Conservation (phyloP, 2,113 vertebrate species). For the Saccopteryx bilineata region DNA sequence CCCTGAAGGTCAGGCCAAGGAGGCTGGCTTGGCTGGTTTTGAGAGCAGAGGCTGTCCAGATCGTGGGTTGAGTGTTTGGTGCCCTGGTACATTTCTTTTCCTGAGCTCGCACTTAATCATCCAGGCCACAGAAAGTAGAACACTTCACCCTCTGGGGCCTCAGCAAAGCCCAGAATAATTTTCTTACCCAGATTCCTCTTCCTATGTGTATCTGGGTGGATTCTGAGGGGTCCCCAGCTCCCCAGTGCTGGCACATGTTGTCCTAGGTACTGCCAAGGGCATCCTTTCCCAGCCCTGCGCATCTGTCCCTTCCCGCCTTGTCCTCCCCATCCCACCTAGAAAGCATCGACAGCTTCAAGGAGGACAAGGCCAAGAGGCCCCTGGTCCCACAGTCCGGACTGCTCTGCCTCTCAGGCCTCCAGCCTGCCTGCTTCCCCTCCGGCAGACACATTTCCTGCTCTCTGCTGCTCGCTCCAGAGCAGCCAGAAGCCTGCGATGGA, state of each 20-base stretch:
- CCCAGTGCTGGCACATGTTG: conserved; percentile 23
- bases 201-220: conserved; percentile 66
- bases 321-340: not conserved
- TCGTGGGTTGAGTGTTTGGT: not conserved
- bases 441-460: conserved; percentile 76
- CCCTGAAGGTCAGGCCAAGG: conserved; percentile 72
- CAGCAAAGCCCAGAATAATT: conserved; percentile 81
- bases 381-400: not conserved
- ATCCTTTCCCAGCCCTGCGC: not conserved
- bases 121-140: conserved; percentile 81
- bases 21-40: conserved; percentile 62
- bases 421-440: conserved; percentile 60
- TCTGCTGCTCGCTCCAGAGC: conserved; percentile 43
- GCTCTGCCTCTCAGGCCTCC: not conserved
- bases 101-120: conserved; percentile 77
- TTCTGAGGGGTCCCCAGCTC: conserved; percentile 76
- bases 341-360: not conserved
- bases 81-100: conserved; percentile 83
- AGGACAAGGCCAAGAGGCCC: not conserved
- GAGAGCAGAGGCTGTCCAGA: conserved; percentile 73
- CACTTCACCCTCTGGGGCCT: conserved; percentile 77
- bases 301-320: conserved; percentile 40
- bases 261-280: conserved; percentile 73
- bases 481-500: conserved; percentile 67
- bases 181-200: conserved; percentile 83